Percentiles rank a stretch among this genome's conserved stretches.
Conservation (phyloP, 2,113 vertebrate genomes). For the Pangasianodon gigas region DNA sequence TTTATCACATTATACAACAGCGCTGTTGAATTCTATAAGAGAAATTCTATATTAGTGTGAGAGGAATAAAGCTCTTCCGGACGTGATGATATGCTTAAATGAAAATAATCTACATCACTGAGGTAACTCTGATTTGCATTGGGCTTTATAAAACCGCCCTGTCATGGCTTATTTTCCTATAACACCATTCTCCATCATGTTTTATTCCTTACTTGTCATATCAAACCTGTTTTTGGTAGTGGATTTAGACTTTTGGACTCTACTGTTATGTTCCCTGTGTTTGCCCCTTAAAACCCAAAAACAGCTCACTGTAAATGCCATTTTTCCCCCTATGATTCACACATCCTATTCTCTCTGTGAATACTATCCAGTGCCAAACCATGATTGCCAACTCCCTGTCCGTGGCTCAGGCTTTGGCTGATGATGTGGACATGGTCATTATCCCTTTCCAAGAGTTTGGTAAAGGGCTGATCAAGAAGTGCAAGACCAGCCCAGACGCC, state of each 20-base stretch:
- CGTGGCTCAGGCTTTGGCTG: slow-evolving; percentile 78
- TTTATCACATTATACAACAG: background rate
- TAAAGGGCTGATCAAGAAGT: slow-evolving; percentile 92
- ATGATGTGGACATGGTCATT: slow-evolving; percentile 87
- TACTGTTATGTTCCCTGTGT: background rate
- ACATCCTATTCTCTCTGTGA: slow-evolving; percentile 1
- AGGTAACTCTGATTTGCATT: background rate
- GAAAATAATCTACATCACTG: background rate
- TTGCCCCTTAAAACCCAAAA: background rate
- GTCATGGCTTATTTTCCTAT: background rate
- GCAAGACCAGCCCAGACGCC: slow-evolving; percentile 89
- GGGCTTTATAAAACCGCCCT: background rate
- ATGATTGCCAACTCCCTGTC: slow-evolving; percentile 81
- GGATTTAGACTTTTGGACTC: background rate
- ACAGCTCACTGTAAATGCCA: background rate
- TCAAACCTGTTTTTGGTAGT: background rate
- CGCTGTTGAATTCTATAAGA: background rate
- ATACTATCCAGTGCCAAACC: slow-evolving; percentile 81
- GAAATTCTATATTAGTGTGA: background rate
- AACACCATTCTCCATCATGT: background rate
- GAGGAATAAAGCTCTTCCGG: background rate
- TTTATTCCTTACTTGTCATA: background rate
- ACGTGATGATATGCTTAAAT: background rate
- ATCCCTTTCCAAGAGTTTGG: slow-evolving; percentile 87
- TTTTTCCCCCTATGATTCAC: background rate